Percentiles rank a stretch among this genome's conserved stretches.
Evolutionary conservation across 2,113 vertebrate species (phyloP).

Genomic region (Anseranas semipalmata): DNA sequence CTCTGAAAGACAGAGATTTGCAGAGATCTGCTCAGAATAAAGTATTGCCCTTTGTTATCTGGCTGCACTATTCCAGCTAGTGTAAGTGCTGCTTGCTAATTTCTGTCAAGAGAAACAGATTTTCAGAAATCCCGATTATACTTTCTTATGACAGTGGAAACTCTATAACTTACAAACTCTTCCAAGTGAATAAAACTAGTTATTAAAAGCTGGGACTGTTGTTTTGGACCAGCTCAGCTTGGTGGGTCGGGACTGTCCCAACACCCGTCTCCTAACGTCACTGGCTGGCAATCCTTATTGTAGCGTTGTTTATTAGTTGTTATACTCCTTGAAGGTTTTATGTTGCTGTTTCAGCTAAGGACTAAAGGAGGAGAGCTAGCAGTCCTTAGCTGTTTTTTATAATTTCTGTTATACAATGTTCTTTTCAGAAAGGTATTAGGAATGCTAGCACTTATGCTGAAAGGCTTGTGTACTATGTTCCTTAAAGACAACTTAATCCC

Average conservation of each 20-base stretch:
- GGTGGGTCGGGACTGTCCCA: background rate
- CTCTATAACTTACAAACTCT: background rate
- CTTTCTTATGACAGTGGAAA: background rate
- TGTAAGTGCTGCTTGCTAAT: background rate
- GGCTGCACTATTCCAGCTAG: background rate
- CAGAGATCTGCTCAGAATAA: background rate
- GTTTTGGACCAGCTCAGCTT: background rate
- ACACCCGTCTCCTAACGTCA: background rate
- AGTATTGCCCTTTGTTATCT: background rate
- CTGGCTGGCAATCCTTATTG: background rate
- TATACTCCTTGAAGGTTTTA: background rate
- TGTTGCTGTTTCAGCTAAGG: background rate
- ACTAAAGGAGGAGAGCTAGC: background rate
- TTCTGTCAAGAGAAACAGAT: background rate
- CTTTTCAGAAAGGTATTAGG: background rate
- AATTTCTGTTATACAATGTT: background rate
- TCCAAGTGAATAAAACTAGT: background rate
- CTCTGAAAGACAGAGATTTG: background rate
- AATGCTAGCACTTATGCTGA: background rate
- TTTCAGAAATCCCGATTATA: background rate
- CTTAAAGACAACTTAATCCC: background rate
- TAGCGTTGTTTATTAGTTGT: background rate
- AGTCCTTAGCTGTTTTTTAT: background rate
- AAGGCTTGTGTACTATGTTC: background rate
- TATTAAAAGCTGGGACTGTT: background rate